Conservation (phyloP, 2,888 invertebrate species). For the Myopa tessellatipennis region DNA sequence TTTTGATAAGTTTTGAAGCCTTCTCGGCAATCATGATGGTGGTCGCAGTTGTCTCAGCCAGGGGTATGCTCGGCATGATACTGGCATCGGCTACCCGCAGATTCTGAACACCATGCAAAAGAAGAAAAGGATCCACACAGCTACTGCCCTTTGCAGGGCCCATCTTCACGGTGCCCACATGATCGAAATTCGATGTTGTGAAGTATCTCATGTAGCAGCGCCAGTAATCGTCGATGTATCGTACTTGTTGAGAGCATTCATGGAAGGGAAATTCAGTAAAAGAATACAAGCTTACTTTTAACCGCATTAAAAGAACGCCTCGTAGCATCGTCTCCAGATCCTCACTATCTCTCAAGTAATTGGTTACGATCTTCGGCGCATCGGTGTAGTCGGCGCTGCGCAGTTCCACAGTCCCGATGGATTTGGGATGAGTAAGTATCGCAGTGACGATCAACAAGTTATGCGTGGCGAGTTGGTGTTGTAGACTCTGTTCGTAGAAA, state of each 20-base stretch:
- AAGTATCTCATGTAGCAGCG: constrained; percentile 75
- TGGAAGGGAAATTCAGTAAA: constrained; percentile 52
- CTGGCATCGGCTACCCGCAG: constrained; percentile 81
- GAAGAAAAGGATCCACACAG: constrained; percentile 76
- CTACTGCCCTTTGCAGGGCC: constrained; percentile 73
- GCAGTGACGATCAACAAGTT: not conserved
- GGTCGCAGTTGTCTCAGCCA: constrained; percentile 85
- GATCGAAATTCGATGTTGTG: constrained; percentile 77
- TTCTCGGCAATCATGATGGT: constrained; percentile 89
- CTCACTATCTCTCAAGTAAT: constrained; percentile 70
- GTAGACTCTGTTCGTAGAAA: constrained; percentile 66
- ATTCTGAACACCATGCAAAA: constrained; percentile 74
- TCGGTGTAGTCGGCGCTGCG: constrained; percentile 69
- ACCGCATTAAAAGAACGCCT: constrained; percentile 66
- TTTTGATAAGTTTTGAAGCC: constrained; percentile 72
- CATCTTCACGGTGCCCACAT: constrained; percentile 79
- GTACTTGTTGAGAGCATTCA: constrained; percentile 59
- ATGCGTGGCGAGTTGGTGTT: not conserved
- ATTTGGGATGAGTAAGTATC: constrained; percentile 60
- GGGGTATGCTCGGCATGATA: constrained; percentile 60
- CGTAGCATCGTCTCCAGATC: constrained; percentile 63
- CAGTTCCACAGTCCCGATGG: constrained; percentile 70
- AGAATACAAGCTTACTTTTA: constrained; percentile 59
- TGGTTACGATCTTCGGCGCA: constrained; percentile 71
- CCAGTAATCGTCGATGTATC: constrained; percentile 71